Conservation (phyloP, 2,113 vertebrate species). For the Pelecanus crispus region DNA sequence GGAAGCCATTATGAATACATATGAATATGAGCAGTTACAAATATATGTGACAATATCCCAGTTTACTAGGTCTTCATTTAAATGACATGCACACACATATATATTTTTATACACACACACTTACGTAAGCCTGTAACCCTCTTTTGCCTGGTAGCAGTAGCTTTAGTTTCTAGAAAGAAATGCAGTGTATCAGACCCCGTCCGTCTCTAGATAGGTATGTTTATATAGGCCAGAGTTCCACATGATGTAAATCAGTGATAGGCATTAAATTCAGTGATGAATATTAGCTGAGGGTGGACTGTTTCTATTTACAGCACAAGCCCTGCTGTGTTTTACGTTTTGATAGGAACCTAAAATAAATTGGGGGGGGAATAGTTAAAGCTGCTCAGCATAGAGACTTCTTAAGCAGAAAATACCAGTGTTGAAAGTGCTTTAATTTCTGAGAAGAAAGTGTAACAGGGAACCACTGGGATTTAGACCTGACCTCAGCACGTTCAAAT, state of each 20-base stretch:
- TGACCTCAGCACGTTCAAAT: background rate
- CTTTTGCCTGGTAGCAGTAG: background rate
- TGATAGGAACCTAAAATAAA: constrained; percentile 37
- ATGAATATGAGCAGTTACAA: background rate
- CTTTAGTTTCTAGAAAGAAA: background rate
- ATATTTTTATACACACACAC: background rate
- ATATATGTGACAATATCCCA: background rate
- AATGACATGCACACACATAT: background rate
- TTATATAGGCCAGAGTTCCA: background rate
- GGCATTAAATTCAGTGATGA: background rate
- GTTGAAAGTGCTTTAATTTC: background rate
- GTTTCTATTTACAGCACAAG: constrained; percentile 41
- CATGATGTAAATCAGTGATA: background rate
- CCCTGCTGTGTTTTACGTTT: constrained; percentile 26
- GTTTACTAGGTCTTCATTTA: background rate
- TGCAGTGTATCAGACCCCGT: background rate
- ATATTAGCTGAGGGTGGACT: background rate
- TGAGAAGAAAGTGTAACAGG: background rate
- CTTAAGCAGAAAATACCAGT: background rate
- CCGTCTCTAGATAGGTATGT: background rate
- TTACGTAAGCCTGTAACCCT: background rate
- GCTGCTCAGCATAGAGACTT: background rate
- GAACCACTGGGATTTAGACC: background rate
- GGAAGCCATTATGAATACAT: background rate
- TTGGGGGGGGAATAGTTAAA: background rate